Evolutionary conservation across 2,113 vertebrate species (phyloP).

Genomic region (Shinisaurus crocodilurus): DNA sequence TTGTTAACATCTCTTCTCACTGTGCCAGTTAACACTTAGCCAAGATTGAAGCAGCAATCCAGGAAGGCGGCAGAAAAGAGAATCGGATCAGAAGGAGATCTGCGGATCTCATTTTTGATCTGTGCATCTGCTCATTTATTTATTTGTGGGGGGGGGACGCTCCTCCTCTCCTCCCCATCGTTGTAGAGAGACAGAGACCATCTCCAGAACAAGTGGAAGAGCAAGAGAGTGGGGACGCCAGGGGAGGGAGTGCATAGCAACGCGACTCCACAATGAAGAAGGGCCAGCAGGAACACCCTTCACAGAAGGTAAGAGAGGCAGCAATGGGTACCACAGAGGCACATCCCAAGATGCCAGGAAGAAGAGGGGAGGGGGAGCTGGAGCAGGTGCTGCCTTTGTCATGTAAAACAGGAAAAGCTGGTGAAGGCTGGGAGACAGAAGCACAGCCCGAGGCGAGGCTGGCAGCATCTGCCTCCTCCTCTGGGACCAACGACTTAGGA

Average conservation of each 20-base stretch:
- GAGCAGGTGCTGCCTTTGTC: not conserved
- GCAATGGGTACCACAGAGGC: not conserved
- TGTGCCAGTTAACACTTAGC: not conserved
- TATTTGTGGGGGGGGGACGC: not conserved
- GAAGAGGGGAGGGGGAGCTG: not conserved
- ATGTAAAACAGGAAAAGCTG: not conserved
- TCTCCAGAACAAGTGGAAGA: constrained; percentile 25
- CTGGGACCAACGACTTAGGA: not conserved
- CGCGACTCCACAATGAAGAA: constrained; percentile 77
- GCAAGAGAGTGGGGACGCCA: constrained; percentile 7
- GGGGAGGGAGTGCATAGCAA: constrained; percentile 58
- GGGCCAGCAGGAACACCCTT: constrained; percentile 76
- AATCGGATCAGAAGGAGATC: not conserved
- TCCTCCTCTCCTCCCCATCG: constrained; percentile 26
- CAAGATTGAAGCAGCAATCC: not conserved
- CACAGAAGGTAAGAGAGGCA: constrained; percentile 75
- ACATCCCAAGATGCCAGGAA: not conserved
- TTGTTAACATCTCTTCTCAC: not conserved
- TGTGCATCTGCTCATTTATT: not conserved
- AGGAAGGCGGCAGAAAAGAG: not conserved
- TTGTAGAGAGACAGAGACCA: not conserved
- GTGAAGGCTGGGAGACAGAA: not conserved
- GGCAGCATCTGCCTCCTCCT: not conserved
- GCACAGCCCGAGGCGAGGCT: not conserved
- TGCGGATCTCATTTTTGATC: not conserved